Conservation (phyloP, 2,888 invertebrate species). For the Cantharis lateralis region DNA sequence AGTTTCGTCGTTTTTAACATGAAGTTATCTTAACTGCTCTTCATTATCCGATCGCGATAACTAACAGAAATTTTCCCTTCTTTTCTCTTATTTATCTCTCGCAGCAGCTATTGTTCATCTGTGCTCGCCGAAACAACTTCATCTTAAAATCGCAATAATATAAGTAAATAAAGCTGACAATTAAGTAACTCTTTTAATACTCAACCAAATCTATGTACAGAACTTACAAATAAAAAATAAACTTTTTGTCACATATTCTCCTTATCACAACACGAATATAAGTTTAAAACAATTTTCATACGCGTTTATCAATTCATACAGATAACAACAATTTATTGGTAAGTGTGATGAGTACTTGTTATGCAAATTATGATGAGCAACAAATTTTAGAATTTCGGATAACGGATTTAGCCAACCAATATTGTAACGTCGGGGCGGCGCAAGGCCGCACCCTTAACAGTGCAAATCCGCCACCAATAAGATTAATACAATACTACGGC, state of each 20-base stretch:
- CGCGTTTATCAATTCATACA: constrained; percentile 36
- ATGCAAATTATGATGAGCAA: neutral
- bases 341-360: neutral
- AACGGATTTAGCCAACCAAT: neutral
- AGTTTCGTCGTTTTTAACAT: neutral
- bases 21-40: neutral
- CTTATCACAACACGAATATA: constrained; percentile 52
- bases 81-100: neutral
- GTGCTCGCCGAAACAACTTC: neutral
- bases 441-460: neutral
- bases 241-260: constrained; percentile 45
- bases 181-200: constrained; percentile 35
- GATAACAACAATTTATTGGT: constrained; percentile 38
- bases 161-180: constrained; percentile 37
- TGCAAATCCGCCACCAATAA: neutral
- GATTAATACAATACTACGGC: neutral
- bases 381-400: neutral
- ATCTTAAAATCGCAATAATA: constrained; percentile 1
- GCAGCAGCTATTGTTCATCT: neutral
- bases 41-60: neutral
- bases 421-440: neutral
- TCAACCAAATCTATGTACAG: constrained; percentile 49
- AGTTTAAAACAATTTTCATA: constrained; percentile 40
- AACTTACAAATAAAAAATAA: constrained; percentile 40
- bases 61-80: neutral